Percentiles rank a stretch among this genome's conserved stretches.
Evolutionary conservation across 2,888 invertebrate genomes (phyloP).

Genomic region (Priocnemis perturbator): DNA sequence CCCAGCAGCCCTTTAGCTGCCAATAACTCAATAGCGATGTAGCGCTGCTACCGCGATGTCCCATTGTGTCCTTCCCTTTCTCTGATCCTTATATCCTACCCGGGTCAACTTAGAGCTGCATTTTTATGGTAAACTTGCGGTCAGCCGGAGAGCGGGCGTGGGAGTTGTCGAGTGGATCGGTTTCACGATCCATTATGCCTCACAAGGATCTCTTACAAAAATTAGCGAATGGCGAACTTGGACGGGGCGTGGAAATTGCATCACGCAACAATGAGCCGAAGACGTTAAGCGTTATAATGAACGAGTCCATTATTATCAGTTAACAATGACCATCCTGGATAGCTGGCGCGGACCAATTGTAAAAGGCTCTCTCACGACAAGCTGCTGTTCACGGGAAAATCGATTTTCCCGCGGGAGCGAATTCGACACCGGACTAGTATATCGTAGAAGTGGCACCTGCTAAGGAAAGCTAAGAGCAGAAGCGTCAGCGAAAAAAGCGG

Average conservation of each 20-base stretch:
- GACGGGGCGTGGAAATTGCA: too few relatives aligned
- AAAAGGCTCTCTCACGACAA: not conserved
- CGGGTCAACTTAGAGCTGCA: slow-evolving; percentile 56
- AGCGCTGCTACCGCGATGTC: slow-evolving; percentile 48
- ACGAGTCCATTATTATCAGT: not conserved
- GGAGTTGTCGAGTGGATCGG: slow-evolving; percentile 68
- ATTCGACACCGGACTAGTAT: slow-evolving; percentile 37
- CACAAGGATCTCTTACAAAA: not conserved
- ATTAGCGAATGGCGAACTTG: too few relatives aligned
- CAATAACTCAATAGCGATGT: slow-evolving; percentile 65
- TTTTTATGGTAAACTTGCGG: slow-evolving; percentile 66
- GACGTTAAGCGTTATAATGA: too few relatives aligned
- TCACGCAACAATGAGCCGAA: too few relatives aligned
- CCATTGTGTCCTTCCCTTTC: slow-evolving; percentile 49
- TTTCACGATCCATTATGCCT: slow-evolving; percentile 38
- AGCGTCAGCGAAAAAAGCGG: slow-evolving; percentile 30
- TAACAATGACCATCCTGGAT: not conserved
- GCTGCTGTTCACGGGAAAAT: slow-evolving; percentile 37
- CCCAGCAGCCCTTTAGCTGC: slow-evolving; percentile 65
- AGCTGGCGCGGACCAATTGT: too few relatives aligned
- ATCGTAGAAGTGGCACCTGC: slow-evolving; percentile 51
- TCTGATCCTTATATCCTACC: slow-evolving; percentile 39
- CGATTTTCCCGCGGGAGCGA: slow-evolving; percentile 42
- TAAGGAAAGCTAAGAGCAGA: slow-evolving; percentile 36
- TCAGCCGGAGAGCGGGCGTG: slow-evolving; percentile 71